phyloP scores from a whole-genome alignment of 2,113 vertebrate species.

The Talpa occidentalis region DNA sequence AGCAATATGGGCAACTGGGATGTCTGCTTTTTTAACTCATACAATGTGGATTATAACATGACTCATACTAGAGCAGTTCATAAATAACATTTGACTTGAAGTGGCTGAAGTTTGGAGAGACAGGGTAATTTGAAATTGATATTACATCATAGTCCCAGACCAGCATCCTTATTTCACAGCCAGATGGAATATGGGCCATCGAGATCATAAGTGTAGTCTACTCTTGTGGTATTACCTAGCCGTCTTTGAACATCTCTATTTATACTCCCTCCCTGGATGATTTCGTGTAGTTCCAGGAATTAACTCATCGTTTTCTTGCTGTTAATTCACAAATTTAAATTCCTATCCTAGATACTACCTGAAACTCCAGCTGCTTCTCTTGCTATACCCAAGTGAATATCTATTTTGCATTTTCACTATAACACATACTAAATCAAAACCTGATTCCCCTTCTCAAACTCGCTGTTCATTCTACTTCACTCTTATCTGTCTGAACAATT shows the following conservation, averaged over 20 bases:
- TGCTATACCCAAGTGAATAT: not conserved
- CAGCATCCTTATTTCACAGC: not conserved
- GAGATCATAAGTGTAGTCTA: not conserved
- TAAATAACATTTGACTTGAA: not conserved
- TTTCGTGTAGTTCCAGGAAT: not conserved
- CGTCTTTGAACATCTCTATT: not conserved
- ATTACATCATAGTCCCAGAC: not conserved
- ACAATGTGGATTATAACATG: not conserved
- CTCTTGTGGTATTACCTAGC: not conserved
- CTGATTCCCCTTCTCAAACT: not conserved
- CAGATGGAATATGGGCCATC: not conserved
- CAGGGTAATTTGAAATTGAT: not conserved
- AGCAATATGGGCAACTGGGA: not conserved
- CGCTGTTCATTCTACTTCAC: not conserved
- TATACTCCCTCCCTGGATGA: not conserved
- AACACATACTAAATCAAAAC: not conserved
- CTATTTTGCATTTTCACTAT: not conserved
- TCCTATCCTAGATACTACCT: not conserved
- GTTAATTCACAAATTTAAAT: not conserved
- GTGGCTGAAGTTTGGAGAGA: not conserved
- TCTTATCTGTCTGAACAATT: not conserved
- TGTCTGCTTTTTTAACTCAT: not conserved
- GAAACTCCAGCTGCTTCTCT: not conserved
- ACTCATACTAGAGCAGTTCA: not conserved
- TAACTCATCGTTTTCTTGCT: not conserved